Evolutionary conservation across 2,797 vertebrate genomes (phyloP).

Genomic region (Mormyrops boulengeri): DNA sequence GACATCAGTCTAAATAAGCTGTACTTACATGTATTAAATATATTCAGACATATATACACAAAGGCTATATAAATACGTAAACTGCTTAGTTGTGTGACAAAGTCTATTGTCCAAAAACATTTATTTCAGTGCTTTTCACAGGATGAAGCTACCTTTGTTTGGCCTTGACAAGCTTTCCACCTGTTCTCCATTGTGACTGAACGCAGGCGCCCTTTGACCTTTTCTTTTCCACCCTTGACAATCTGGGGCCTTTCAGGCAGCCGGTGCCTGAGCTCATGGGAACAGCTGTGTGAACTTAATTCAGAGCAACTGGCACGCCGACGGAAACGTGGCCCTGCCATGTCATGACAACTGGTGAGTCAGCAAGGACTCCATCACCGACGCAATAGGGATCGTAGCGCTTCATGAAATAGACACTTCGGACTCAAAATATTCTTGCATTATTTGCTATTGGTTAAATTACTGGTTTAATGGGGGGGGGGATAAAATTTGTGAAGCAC

Average conservation of each 20-base stretch:
- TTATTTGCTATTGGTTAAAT: not conserved
- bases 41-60: not conserved
- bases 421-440: not conserved
- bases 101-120: not conserved
- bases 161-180: conserved; percentile 46
- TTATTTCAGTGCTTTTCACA: conserved; percentile 11
- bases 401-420: not conserved
- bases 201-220: conserved; percentile 60
- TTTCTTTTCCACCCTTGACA: conserved; percentile 51
- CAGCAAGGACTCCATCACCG: conserved; percentile 36
- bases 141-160: conserved; percentile 43
- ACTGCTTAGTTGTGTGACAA: not conserved
- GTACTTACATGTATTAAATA: not conserved
- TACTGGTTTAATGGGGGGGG: not conserved
- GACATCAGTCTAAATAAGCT: not conserved
- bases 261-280: conserved; percentile 24
- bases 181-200: conserved; percentile 65
- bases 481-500: not conserved
- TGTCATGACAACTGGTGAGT: conserved; percentile 48
- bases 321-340: conserved; percentile 58
- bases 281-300: conserved; percentile 85
- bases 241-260: conserved; percentile 37
- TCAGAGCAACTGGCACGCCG: conserved; percentile 70
- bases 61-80: not conserved
- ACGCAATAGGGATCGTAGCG: too few species aligned